Evolutionary conservation across 2,797 vertebrate genomes (phyloP).

Genomic region (Acipenser ruthenus): DNA sequence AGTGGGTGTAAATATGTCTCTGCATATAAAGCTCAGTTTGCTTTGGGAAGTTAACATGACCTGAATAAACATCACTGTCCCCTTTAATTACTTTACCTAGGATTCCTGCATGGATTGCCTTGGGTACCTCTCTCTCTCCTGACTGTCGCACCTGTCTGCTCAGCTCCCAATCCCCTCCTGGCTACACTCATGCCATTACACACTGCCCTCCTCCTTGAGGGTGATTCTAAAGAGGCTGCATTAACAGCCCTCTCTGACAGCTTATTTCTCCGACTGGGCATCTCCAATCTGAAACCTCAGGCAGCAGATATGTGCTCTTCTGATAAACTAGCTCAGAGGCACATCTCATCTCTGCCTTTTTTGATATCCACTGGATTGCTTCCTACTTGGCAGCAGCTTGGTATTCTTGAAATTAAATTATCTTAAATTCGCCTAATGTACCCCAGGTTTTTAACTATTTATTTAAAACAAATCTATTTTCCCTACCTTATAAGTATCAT

Average conservation of each 20-base stretch:
- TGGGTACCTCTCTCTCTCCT: neutral
- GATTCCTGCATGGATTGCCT: neutral
- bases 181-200: constrained; percentile 12
- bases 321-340: too few species aligned
- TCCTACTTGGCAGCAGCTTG: too few species aligned
- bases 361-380: too few species aligned
- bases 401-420: too few species aligned
- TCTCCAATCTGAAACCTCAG: constrained; percentile 15
- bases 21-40: neutral
- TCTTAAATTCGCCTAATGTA: too few species aligned
- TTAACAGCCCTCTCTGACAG: neutral
- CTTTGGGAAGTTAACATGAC: neutral
- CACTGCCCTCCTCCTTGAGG: constrained; percentile 12
- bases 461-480: too few species aligned
- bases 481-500: too few species aligned
- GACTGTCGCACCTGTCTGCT: neutral
- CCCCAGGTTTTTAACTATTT: too few species aligned
- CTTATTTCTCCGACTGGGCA: neutral
- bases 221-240: constrained; percentile 13
- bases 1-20: neutral
- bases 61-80: constrained; percentile 1
- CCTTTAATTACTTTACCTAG: neutral
- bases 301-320: constrained; percentile 12
- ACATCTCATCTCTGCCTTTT: too few species aligned
- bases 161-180: constrained; percentile 7